Conservation (phyloP, 1,140 invertebrate genomes). For the Hycleus cichorii region DNA sequence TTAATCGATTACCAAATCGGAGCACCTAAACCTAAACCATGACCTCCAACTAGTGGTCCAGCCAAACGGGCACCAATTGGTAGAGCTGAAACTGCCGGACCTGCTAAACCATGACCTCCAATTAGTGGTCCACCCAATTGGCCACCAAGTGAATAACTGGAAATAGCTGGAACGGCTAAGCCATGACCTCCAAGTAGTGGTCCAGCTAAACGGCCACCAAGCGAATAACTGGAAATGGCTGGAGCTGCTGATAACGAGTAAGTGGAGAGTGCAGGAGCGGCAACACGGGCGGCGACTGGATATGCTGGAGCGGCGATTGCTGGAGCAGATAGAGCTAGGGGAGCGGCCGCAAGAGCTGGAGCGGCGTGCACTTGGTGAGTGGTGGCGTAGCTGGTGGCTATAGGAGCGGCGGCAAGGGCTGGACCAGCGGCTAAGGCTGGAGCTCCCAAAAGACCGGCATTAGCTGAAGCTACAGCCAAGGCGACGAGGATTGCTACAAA, state of each 20-base stretch:
- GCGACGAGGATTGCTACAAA: background rate
- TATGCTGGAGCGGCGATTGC: background rate
- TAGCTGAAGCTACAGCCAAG: slow-evolving; percentile 4
- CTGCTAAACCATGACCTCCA: no score
- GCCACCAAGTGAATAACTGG: no score
- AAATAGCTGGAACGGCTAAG: no score
- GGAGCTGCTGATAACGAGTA: background rate
- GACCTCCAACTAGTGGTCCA: background rate
- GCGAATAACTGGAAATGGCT: background rate
- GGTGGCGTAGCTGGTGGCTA: background rate
- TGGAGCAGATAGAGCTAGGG: background rate
- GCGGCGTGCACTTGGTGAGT: background rate
- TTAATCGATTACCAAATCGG: slow-evolving; percentile 3
- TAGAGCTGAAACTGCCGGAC: no score
- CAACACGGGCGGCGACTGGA: background rate
- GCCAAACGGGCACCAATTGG: background rate
- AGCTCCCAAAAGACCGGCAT: background rate
- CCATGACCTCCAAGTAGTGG: no score
- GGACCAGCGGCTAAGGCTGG: background rate
- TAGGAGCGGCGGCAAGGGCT: background rate
- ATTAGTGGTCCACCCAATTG: no score
- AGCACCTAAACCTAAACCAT: slow-evolving; percentile 1
- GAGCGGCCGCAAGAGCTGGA: background rate
- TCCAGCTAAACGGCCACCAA: no score
- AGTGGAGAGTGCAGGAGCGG: background rate